Conservation (phyloP, 2,797 vertebrate genomes). For the Tokudaia muenninki region DNA sequence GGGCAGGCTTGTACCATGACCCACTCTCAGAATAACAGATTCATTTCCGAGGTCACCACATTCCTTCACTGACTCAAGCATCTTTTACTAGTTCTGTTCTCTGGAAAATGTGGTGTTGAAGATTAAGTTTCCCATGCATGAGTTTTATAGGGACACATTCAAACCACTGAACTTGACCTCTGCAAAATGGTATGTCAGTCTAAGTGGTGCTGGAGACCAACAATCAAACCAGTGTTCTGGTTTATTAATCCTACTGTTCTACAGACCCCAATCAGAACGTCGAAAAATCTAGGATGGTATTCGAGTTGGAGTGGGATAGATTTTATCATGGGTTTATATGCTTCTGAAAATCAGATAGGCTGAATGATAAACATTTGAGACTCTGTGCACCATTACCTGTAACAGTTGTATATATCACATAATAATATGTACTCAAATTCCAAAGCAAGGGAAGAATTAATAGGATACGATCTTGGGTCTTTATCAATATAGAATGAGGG, state of each 20-base stretch:
- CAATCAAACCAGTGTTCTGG: neutral
- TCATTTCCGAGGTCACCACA: neutral
- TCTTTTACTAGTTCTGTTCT: neutral
- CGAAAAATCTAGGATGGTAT: neutral
- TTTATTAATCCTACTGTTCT: accelerated
- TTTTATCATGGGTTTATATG: neutral
- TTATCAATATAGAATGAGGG: too few species aligned
- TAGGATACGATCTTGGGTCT: neutral
- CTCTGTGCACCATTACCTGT: neutral
- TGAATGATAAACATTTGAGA: neutral
- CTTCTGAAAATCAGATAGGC: neutral
- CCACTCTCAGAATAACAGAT: neutral
- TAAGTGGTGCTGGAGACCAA: neutral
- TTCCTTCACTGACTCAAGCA: too few species aligned
- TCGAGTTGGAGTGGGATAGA: neutral
- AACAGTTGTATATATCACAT: neutral
- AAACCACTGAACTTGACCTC: neutral
- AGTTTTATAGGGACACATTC: neutral
- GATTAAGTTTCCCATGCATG: neutral
- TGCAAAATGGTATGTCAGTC: neutral
- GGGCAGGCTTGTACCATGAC: too few species aligned
- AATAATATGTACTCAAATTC: neutral
- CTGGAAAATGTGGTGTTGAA: neutral
- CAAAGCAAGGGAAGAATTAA: neutral
- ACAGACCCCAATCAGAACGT: neutral